Conservation (phyloP, 2,888 invertebrate genomes). For the Spodoptera exigua region DNA sequence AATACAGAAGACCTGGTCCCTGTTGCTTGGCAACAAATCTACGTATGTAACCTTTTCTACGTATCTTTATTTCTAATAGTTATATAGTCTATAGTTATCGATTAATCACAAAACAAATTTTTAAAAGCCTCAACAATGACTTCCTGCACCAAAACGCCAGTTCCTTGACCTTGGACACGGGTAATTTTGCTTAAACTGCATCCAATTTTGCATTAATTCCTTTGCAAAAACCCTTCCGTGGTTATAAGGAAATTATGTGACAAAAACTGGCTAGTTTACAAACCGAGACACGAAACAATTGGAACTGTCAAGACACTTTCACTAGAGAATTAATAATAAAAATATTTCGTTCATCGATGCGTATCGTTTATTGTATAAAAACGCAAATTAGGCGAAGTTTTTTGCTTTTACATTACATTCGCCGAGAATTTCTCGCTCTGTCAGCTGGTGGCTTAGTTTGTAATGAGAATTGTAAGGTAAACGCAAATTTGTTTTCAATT, state of each 20-base stretch:
- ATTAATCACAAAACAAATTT: background rate
- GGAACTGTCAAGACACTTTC: conserved; percentile 83
- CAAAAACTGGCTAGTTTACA: conserved; percentile 63
- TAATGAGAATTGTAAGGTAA: background rate
- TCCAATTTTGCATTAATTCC: conserved; percentile 31
- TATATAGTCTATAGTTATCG: too few species aligned
- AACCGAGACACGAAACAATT: conserved; percentile 79
- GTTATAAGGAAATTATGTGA: conserved; percentile 66
- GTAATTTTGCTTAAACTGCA: conserved; percentile 18
- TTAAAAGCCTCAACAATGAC: conserved; percentile 28
- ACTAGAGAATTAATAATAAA: conserved; percentile 79
- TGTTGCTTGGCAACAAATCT: too few species aligned
- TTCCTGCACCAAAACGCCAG: conserved; percentile 45
- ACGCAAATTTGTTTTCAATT: too few species aligned
- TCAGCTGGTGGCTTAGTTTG: conserved; percentile 32
- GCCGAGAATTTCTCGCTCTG: conserved; percentile 40
- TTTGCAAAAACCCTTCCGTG: conserved; percentile 49
- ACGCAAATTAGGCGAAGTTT: conserved; percentile 62
- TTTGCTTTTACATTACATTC: conserved; percentile 33
- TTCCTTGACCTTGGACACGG: conserved; percentile 34
- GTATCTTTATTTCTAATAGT: too few species aligned
- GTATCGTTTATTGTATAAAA: conserved; percentile 64
- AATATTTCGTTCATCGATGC: conserved; percentile 68
- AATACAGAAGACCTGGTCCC: too few species aligned
- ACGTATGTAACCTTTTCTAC: background rate